Evolutionary conservation across 2,113 vertebrate genomes (phyloP).

Genomic region (Otolemur garnettii): DNA sequence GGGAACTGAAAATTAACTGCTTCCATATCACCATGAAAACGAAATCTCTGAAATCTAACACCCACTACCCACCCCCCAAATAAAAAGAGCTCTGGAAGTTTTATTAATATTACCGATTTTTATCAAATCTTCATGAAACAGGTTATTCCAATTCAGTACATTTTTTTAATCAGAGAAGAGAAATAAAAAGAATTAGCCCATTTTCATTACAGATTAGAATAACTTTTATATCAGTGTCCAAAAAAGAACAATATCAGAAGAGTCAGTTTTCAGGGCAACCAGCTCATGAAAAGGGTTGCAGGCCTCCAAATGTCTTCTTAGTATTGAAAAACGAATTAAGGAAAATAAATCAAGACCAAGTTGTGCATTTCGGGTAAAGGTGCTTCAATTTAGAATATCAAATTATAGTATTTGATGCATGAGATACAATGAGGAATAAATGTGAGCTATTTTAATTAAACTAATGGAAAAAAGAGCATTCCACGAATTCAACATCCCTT

Average conservation of each 20-base stretch:
- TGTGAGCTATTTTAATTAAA: background rate
- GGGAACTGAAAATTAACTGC: background rate
- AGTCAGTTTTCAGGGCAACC: background rate
- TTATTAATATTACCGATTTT: background rate
- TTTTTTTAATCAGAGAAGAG: background rate
- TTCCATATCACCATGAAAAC: background rate
- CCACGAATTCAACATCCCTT: too few relatives aligned
- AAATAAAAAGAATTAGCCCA: background rate
- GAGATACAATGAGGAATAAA: background rate
- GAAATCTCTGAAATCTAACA: background rate
- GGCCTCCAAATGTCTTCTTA: background rate
- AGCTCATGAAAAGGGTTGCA: background rate
- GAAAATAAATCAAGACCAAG: background rate
- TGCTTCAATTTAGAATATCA: background rate
- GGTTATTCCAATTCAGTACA: background rate
- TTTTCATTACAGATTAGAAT: background rate
- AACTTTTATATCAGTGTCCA: background rate
- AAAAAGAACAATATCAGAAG: background rate
- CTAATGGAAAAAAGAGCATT: too few relatives aligned
- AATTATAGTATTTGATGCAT: background rate
- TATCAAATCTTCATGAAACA: background rate
- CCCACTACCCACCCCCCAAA: background rate
- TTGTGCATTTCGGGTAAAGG: background rate
- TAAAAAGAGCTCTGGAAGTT: background rate
- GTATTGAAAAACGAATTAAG: background rate